Base-by-base conservation (phyloP, 2,113 vertebrate species). In the Scatophagus argus region DNA sequence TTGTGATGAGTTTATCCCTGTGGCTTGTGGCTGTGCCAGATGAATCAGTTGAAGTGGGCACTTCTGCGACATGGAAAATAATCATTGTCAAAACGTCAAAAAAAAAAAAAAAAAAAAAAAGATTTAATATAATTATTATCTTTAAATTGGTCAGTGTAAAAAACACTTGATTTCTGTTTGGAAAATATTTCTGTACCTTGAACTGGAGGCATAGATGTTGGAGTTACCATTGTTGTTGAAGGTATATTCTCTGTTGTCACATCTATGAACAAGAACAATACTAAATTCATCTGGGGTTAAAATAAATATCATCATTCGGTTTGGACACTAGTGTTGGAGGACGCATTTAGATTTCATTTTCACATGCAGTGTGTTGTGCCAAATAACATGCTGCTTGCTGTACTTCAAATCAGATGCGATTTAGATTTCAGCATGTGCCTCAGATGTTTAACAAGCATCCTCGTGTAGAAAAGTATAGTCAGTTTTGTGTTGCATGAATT, bases 151-250 rank as follows among this genome's bases (percentile, higher is more conserved):
- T 43, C 29, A 21, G 4, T 38, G 5, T 36, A 13, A 32, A 54
- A 41, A 34, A 2, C n/a, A n/a, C 38, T 36, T 55, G 10, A n/a
- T 63, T 36, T 58, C 4, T 46, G 6, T 38, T 11, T 32, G 7
- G 27, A 11, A 31, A 49, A 29, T 6, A 2, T 62, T 51, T 56
- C 3, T 64, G 25, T 87, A 91, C 88, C 90, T 89, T 64, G 36
- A 51, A 21, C 0, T 60, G 19, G 6, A 64, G 74, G 29, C 39
- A 36, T 14, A 36, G 82, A 11, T 61, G 52, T 23, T 62, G 77
- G 14, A 13, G 64, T 8, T 17, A 17, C 0, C 17, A n/a, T 46
- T 34, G 12, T 14, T 52, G 71, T 77, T 61, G 73, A 31, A n/a
- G 32, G 16, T 51, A 0, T 58, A 23, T 10, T 27, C 69, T 32